Evolutionary conservation across 2,888 invertebrate genomes (phyloP).

Genomic region (Cryptocephalus moraei): DNA sequence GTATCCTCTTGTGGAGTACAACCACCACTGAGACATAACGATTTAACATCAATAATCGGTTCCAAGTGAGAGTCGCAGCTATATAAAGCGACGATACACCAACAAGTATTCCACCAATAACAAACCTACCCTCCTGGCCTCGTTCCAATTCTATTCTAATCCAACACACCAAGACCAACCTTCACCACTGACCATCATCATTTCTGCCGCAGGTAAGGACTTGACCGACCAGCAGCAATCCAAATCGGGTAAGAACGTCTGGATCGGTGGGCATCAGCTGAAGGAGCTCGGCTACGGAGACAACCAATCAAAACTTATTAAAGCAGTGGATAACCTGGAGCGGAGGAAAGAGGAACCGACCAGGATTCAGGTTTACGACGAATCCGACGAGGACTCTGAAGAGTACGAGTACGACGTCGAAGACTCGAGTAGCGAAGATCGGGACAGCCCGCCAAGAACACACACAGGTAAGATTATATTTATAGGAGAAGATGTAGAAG

Average conservation of each 20-base stretch:
- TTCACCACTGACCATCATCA: too few species aligned
- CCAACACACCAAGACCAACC: too few species aligned
- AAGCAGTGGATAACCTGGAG: constrained; percentile 54
- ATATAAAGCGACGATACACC: too few species aligned
- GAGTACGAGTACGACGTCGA: constrained; percentile 24
- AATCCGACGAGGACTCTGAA: constrained; percentile 25
- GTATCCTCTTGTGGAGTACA: too few species aligned
- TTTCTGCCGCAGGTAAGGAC: constrained; percentile 12
- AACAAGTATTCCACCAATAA: too few species aligned
- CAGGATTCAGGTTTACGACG: constrained; percentile 36
- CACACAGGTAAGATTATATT: constrained; percentile 39
- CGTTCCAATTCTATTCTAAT: too few species aligned
- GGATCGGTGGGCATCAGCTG: constrained; percentile 51
- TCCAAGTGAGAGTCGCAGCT: too few species aligned
- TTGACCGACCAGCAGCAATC: constrained; percentile 23
- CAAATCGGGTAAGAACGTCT: constrained; percentile 45
- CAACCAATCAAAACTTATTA: constrained; percentile 51
- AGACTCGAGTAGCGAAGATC: constrained; percentile 35
- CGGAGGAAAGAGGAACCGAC: constrained; percentile 43
- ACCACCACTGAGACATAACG: too few species aligned
- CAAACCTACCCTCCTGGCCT: too few species aligned
- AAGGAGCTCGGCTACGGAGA: constrained; percentile 46
- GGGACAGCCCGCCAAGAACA: constrained; percentile 42
- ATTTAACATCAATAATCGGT: too few species aligned
- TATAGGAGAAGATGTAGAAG: too few species aligned